Evolutionary conservation across 1,140 invertebrate genomes (phyloP), one percentile per base, ranked within the genome.

Genomic region (Drosophila mauritiana): DNA sequence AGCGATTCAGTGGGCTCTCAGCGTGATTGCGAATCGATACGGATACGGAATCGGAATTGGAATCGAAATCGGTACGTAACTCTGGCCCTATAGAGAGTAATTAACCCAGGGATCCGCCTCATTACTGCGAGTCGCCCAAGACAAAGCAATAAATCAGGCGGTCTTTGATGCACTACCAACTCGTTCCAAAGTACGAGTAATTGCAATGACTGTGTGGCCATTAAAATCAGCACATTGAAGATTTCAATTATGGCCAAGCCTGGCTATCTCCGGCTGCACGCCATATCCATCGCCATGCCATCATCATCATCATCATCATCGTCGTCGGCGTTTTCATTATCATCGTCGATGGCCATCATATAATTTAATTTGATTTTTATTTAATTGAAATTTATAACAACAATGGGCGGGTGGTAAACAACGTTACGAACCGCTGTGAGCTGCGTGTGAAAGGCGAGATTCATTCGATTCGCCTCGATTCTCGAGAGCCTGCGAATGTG

Each of bases 361-460:
- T 83, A 75, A 83, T 83, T 83, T 74, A 65, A 79, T 83, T 83
- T 83, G 80, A 83, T 83, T 83, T 73, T 83, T 78, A 83, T 83
- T 83, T 83, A 83, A 83, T 83, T 83, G 80, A 83, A 83, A 83
- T 83, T 83, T 83, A 83, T 83, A 83, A 78, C 76, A 82, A 82
- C 68, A 82, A 82, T 82, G 80, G 75, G 36, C 25, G 80, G 54
- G 43, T 43, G 54, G 43, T 31, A 77, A 58, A 77, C 51, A 77
- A 70, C 51, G 61, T 78, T 77, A 61, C 73, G 34, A 13, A n/a
- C 59, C 53, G 25, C 39, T 45, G 22, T 10, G 42, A 42, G 64
- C 52, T 51, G 78, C 46, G 55, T 62, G 73, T 56, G 64, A 77
- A 77, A 77, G 42, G 49, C 73, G 63, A 68, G 57, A 75, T 56